These are phyloP conservation scores for Dallia pectoralis DNA, from an alignment of 2,797 vertebrate genomes.

Conservation along the genomic window DNA sequence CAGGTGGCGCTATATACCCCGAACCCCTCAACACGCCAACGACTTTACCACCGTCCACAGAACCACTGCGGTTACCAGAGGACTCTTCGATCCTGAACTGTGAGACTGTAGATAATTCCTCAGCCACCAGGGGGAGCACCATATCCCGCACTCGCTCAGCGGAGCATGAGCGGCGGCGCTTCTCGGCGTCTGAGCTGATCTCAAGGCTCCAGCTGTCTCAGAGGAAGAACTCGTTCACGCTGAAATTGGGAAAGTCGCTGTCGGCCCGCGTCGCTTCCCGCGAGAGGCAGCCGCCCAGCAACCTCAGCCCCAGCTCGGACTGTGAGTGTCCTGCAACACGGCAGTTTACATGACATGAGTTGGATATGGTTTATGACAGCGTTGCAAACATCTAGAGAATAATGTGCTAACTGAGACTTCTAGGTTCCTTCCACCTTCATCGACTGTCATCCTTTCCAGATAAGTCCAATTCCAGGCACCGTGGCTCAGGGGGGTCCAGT, in stretches of 20 bases:
- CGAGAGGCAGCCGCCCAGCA: slow-evolving; percentile 68
- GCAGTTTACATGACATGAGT: neutral
- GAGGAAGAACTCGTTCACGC: slow-evolving; percentile 80
- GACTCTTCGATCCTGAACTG: slow-evolving; percentile 44
- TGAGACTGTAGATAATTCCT: slow-evolving; percentile 37
- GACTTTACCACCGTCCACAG: slow-evolving; percentile 48
- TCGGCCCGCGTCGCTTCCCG: slow-evolving; percentile 75
- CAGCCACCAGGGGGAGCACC: slow-evolving; percentile 38
- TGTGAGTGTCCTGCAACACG: slow-evolving; percentile 61
- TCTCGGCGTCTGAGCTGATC: slow-evolving; percentile 89
- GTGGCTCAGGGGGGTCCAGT: slow-evolving; percentile 67
- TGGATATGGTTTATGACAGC: neutral
- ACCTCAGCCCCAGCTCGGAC: slow-evolving; percentile 61
- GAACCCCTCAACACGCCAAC: slow-evolving; percentile 40
- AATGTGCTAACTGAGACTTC: neutral
- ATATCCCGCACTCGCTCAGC: slow-evolving; percentile 55
- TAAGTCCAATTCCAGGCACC: slow-evolving; percentile 67
- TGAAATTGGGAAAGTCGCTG: slow-evolving; percentile 83
- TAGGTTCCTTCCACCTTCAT: neutral
- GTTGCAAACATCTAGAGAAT: neutral
- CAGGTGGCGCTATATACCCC: slow-evolving; percentile 50
- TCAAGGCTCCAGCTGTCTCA: slow-evolving; percentile 85
- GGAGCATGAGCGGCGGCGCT: slow-evolving; percentile 83
- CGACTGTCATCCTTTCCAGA: slow-evolving; percentile 51
- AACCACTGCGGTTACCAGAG: slow-evolving; percentile 59